A percentile compares a stretch with the other conserved stretches of the same genome.
phyloP scores from a whole-genome alignment of 1,140 invertebrate genomes.

The Archivesica marissinica region DNA sequence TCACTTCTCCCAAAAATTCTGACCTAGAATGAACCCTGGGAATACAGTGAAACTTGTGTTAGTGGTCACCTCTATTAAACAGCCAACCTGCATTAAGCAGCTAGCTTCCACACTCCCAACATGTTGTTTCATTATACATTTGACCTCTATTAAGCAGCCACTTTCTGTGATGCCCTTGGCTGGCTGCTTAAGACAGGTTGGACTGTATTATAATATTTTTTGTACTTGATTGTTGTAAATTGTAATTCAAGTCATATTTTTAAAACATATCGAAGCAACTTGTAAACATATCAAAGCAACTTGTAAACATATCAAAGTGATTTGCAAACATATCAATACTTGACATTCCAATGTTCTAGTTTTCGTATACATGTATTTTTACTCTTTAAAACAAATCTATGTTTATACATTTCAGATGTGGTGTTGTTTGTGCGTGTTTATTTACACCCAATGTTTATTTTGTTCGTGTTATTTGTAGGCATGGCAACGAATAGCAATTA shows the following conservation, averaged over 20 bases:
- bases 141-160: no score
- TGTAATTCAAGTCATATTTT: background rate
- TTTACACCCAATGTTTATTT: background rate
- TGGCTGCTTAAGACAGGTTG: no score
- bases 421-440: background rate
- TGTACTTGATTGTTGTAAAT: background rate
- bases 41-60: no score
- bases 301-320: background rate
- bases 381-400: background rate
- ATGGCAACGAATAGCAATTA: background rate
- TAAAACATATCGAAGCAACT: conserved; percentile 20
- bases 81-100: no score
- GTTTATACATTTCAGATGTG: background rate
- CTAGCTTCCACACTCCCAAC: no score
- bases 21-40: no score
- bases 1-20: no score
- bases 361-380: background rate
- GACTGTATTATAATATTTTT: background rate
- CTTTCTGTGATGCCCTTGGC: no score
- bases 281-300: background rate
- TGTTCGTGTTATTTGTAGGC: background rate
- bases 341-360: background rate
- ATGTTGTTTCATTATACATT: no score
- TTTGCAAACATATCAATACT: background rate
- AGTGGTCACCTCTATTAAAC: no score